Evolutionary conservation across 2,888 invertebrate genomes (phyloP), one percentile per base, ranked within the genome.

Genomic region (Neoascia interrupta): DNA sequence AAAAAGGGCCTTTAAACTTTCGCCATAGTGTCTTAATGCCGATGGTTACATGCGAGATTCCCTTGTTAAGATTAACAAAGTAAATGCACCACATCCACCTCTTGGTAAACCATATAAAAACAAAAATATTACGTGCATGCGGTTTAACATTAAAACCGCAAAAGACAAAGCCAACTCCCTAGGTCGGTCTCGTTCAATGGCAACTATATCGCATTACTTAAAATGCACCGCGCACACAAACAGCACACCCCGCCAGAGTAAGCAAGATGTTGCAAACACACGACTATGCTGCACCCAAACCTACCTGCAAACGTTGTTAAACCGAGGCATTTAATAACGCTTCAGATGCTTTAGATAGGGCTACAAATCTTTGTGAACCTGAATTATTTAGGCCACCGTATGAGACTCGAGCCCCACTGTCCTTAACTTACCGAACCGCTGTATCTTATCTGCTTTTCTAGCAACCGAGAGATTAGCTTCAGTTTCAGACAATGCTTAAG

Each of bases 111-210:
- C n/a, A 51, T 43, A 47, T 15, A 26, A 39, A 21, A 31, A 58
- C 26, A 23, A 19, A 58, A 16, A 10, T 1, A 10, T 13, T 11
- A 53, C 51, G 58, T 60, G 34, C 39, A 54, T 66, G 74, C 47
- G 60, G 74, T 41, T 75, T 63, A n/a, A 18, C n/a, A 21, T 49
- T 13, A 56, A 70, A 75, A 64, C 75, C 75, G 43, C 69, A 70
- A 45, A 64, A 58, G 43, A 51, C 51, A 69, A 75, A 69, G 31
- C 56, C 56, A 70, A 45, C 63, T 63, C 56, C 69, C 56, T 63
- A 58, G 75, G 70, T 75, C 69, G 69, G 56, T 36, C 69, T 37
- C 37, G 43, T 75, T 75, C 70, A 75, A 75, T 63, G 58, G 70
- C 69, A 70, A 75, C 58, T 64, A 18, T 70, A 75, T 70, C 37